Evolutionary conservation across 2,797 vertebrate species (phyloP).

Genomic region (Poecilia velifera): DNA sequence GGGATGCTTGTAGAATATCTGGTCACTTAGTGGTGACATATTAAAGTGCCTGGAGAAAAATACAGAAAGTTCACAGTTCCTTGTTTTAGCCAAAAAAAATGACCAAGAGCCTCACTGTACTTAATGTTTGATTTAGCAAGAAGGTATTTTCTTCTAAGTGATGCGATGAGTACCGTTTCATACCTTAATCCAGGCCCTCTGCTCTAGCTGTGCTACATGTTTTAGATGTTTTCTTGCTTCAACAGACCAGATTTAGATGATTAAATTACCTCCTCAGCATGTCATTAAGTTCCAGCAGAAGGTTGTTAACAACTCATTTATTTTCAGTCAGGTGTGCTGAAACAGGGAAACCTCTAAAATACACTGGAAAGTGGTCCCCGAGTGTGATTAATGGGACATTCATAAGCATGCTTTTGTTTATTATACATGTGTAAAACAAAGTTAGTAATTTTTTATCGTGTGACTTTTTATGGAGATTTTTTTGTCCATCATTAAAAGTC

Average conservation of each 20-base stretch:
- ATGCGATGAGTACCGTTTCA: not conserved
- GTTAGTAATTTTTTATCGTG: not conserved
- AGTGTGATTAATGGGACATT: not conserved
- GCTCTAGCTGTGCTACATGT: not conserved
- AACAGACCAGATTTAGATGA: not conserved
- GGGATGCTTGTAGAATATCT: conserved; percentile 4
- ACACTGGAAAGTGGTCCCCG: not conserved
- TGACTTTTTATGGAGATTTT: not conserved
- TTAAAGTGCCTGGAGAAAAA: not conserved
- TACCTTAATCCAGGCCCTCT: not conserved
- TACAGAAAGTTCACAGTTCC: not conserved
- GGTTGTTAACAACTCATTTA: conserved; percentile 3
- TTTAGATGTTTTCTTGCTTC: not conserved
- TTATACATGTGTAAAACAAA: not conserved
- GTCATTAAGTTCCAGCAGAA: not conserved
- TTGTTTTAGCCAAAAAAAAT: not conserved
- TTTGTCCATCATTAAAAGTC: conserved; percentile 7
- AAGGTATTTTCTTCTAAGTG: not conserved
- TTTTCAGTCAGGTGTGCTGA: conserved; percentile 11
- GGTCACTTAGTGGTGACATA: not conserved
- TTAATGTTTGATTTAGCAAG: not conserved
- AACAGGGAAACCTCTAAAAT: not conserved
- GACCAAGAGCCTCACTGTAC: not conserved
- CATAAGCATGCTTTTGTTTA: not conserved
- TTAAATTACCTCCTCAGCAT: conserved; percentile 5